Conservation (phyloP, 2,797 vertebrate genomes). For the Gila robusta region DNA sequence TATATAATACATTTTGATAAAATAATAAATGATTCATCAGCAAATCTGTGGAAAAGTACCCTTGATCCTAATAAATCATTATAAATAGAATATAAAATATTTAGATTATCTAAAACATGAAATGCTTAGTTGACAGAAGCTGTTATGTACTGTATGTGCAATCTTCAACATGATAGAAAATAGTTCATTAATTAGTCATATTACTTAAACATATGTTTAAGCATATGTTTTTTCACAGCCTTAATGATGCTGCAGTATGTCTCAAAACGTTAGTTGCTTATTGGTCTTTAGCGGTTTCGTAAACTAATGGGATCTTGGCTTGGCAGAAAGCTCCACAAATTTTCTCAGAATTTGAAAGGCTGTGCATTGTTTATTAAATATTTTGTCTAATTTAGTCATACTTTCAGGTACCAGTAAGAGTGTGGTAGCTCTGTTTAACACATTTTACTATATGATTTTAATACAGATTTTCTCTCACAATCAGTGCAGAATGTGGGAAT, state of each 20-base stretch:
- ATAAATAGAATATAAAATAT: slow-evolving; percentile 71
- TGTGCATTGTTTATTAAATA: background rate
- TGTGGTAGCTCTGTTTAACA: background rate
- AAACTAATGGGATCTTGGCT: background rate
- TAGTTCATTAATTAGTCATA: slow-evolving; percentile 25
- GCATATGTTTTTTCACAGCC: background rate
- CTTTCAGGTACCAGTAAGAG: background rate
- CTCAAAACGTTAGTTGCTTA: slow-evolving; percentile 1
- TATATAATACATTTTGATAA: background rate
- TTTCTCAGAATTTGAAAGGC: background rate
- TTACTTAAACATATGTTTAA: slow-evolving; percentile 29
- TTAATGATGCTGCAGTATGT: slow-evolving; percentile 6
- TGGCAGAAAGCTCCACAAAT: background rate
- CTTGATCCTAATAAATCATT: slow-evolving; percentile 66
- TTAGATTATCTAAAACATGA: slow-evolving; percentile 70
- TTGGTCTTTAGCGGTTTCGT: background rate
- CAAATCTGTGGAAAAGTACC: slow-evolving; percentile 53
- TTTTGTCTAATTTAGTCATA: background rate
- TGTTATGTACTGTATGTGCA: slow-evolving; percentile 27
- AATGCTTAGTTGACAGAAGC: slow-evolving; percentile 56
- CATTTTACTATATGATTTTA: background rate
- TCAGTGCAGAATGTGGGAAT: background rate
- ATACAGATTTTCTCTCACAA: background rate
- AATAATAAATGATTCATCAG: slow-evolving; percentile 14
- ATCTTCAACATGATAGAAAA: slow-evolving; percentile 25